These are phyloP conservation scores for Odocoileus hemionus DNA, from an alignment of 2,113 vertebrate genomes.

Conservation along the genomic window DNA sequence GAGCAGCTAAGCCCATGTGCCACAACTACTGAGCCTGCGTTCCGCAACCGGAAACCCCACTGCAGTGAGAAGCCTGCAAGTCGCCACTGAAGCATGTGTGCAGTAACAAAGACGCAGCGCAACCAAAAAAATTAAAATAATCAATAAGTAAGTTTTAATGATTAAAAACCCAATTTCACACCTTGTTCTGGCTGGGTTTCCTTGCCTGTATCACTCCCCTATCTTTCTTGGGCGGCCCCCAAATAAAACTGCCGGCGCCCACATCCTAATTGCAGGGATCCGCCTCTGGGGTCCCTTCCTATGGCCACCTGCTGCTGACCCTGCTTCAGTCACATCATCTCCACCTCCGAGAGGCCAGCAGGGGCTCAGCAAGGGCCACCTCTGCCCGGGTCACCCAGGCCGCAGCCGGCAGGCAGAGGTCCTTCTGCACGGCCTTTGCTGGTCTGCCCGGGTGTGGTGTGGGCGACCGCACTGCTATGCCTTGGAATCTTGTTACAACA, in stretches of 20 bases:
- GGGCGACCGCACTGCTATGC: not conserved
- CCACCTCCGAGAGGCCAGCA: not conserved
- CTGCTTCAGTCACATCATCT: not conserved
- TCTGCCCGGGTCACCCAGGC: not conserved
- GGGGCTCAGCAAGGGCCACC: not conserved
- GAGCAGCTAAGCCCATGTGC: not conserved
- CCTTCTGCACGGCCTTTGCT: not conserved
- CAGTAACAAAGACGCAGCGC: not conserved
- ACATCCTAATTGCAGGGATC: not conserved
- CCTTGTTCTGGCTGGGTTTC: not conserved
- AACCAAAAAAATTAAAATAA: not conserved
- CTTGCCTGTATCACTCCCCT: not conserved
- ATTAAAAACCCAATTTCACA: not conserved
- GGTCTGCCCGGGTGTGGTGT: too few species aligned
- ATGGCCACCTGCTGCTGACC: not conserved
- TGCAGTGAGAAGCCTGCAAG: accelerated
- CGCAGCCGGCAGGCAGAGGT: not conserved
- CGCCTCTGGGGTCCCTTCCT: not conserved
- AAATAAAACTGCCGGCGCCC: not conserved
- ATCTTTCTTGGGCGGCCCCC: not conserved
- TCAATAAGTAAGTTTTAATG: not conserved
- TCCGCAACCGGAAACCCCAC: not conserved
- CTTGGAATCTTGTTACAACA: accelerated
- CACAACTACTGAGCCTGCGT: not conserved
- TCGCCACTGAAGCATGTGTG: accelerated